These are phyloP conservation scores for Pogoniulus pusillus DNA, from an alignment of 2,797 vertebrate species.

Conservation along the genomic window DNA sequence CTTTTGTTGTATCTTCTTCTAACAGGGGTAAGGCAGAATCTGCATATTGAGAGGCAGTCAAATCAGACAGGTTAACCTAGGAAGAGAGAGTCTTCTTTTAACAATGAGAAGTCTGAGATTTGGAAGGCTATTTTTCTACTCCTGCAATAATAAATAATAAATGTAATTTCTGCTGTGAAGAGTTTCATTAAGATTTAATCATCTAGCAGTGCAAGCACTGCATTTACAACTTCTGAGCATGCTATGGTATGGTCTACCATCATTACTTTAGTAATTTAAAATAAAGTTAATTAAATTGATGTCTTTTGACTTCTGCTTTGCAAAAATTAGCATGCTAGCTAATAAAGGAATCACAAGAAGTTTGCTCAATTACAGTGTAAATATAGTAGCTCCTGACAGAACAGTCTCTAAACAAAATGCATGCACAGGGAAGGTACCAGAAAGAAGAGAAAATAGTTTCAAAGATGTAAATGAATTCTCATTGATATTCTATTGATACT, in stretches of 20 bases:
- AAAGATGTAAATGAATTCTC: not conserved
- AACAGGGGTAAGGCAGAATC: conserved; percentile 44
- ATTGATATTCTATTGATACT: too few species aligned
- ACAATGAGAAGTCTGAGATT: not conserved
- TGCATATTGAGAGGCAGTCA: conserved; percentile 54
- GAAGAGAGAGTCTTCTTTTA: conserved; percentile 33
- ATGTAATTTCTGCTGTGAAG: conserved; percentile 32
- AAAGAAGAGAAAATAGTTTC: not conserved
- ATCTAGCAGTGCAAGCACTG: conserved; percentile 30
- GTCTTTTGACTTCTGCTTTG: conserved; percentile 51
- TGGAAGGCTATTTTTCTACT: conserved; percentile 18
- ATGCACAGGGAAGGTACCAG: not conserved
- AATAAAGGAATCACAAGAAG: conserved; percentile 58
- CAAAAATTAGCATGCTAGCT: conserved; percentile 42
- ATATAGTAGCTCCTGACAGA: conserved; percentile 53
- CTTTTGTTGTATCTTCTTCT: conserved; percentile 70
- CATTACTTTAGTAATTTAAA: conserved; percentile 64
- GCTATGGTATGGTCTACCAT: conserved; percentile 23
- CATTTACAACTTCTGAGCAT: conserved; percentile 47
- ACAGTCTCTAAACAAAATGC: conserved; percentile 54
- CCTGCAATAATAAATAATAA: conserved; percentile 40
- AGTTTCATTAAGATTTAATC: conserved; percentile 73
- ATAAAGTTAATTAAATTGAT: conserved; percentile 72
- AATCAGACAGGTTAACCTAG: conserved; percentile 68
- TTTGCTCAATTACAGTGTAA: conserved; percentile 47